Evolutionary conservation across 2,797 vertebrate genomes (phyloP), one percentile per base, ranked within the genome.

Genomic region (Echeneis naucrates): DNA sequence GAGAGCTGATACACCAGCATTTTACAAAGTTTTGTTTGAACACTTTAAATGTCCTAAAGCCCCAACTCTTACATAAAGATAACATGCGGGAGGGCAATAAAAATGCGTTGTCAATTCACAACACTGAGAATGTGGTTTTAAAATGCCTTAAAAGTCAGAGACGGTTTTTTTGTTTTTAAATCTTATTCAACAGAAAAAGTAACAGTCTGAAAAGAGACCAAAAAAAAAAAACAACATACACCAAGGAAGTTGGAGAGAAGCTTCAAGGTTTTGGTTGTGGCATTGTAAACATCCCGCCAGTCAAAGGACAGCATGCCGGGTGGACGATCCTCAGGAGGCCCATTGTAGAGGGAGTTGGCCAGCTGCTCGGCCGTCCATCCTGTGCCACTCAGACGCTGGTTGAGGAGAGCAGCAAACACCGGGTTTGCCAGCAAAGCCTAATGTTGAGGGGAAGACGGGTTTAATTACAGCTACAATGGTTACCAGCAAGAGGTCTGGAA

Each of bases 231-330:
- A 72, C 58, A 56, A 89, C 96, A 84, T 82, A 99, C 98, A 87
- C 93, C 93, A 63, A 99, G 95, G 87, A 98, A 95, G 21, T 90
- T 93, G 26, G 96, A 96, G 40, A 98, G 90, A 6, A 94, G 95
- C 78, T 91, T 88, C 65, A 98, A 77, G 44, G 91, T 90, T 17
- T 89, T 77, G 48, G 94, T 93, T 0, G 95, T 95, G 84, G 94
- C 80, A 47, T 96, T 97, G 91, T 96, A 96, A 70, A 90, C 85
- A 0, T 96, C 45, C 59, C 91, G 90, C 92, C 98, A 98, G 95
- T 89, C 95, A 59, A 32, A 92, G 83, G 80, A 52, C 0, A 90
- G 89, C 87, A 86, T 71, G 78, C 69, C 87, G 2, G 50, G 72
- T 4, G 85, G 89, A 48, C 72, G 90, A 33, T 92, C 78, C 90